A percentile compares a stretch with the other conserved stretches of the same genome.
Conservation (phyloP, 2,797 vertebrate genomes). For the Hippopotamyrus pictus region DNA sequence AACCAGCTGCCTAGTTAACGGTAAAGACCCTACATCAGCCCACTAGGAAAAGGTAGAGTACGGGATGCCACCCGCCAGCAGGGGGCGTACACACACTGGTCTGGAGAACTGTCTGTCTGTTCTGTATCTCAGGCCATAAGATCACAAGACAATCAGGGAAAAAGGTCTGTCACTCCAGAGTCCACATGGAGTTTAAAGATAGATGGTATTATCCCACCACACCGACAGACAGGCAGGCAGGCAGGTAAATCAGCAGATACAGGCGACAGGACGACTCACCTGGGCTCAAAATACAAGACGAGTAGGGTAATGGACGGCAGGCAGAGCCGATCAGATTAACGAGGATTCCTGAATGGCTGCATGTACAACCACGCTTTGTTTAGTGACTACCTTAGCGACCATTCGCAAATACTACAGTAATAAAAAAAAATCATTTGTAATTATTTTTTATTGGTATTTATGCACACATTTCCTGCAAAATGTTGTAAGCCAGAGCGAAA, state of each 20-base stretch:
- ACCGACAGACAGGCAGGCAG: not conserved
- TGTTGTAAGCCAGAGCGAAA: not conserved
- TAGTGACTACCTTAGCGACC: not conserved
- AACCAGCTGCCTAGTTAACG: not conserved
- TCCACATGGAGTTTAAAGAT: not conserved
- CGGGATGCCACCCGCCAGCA: not conserved
- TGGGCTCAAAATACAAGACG: not conserved
- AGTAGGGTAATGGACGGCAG: not conserved
- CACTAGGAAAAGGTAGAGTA: not conserved
- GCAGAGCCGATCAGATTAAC: not conserved
- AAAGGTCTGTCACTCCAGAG: not conserved
- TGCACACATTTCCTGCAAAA: not conserved
- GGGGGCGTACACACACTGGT: not conserved
- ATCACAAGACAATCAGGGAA: not conserved
- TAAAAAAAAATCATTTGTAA: not conserved
- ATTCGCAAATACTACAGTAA: not conserved
- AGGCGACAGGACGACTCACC: not conserved
- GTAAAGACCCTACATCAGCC: not conserved
- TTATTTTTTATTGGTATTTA: not conserved
- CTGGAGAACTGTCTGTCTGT: not conserved
- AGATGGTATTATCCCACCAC: not conserved
- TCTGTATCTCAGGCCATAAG: not conserved
- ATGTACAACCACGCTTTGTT: not conserved
- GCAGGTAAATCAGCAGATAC: not conserved
- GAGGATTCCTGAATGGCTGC: not conserved